Conservation (phyloP, 2,797 vertebrate species). For the Mormyrus hasselquistii region DNA sequence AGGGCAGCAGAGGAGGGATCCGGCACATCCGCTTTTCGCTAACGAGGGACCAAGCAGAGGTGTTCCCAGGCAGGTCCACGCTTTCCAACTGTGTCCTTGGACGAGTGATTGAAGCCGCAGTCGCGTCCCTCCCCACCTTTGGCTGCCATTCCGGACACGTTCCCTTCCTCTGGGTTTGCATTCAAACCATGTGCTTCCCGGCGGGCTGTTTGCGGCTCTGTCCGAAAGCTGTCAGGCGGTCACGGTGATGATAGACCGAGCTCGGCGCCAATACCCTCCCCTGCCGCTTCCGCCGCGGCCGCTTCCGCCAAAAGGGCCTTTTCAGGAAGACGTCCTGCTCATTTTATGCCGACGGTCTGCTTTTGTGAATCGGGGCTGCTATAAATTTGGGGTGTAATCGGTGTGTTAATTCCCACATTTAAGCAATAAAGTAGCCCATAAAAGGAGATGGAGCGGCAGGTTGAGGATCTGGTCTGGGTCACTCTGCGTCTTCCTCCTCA, state of each 20-base stretch:
- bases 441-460: background rate
- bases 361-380: background rate
- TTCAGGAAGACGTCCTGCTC: background rate
- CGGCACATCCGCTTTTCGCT: too few relatives aligned
- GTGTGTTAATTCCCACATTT: conserved; percentile 7
- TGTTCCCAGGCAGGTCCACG: background rate
- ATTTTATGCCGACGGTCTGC: background rate
- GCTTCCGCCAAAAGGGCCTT: background rate
- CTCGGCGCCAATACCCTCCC: background rate
- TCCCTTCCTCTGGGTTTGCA: background rate
- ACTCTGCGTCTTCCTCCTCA: background rate
- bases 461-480: background rate
- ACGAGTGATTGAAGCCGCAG: background rate
- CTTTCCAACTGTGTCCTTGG: background rate
- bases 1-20: background rate
- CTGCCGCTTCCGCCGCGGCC: background rate
- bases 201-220: background rate
- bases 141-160: background rate
- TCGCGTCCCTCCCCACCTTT: background rate
- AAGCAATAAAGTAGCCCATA: background rate
- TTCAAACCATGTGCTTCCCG: background rate
- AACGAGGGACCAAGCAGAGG: background rate
- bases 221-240: background rate
- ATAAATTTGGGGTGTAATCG: background rate
- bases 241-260: background rate